These are phyloP conservation scores for Rostratula benghalensis DNA, from an alignment of 2,113 vertebrate genomes.

Conservation along the genomic window DNA sequence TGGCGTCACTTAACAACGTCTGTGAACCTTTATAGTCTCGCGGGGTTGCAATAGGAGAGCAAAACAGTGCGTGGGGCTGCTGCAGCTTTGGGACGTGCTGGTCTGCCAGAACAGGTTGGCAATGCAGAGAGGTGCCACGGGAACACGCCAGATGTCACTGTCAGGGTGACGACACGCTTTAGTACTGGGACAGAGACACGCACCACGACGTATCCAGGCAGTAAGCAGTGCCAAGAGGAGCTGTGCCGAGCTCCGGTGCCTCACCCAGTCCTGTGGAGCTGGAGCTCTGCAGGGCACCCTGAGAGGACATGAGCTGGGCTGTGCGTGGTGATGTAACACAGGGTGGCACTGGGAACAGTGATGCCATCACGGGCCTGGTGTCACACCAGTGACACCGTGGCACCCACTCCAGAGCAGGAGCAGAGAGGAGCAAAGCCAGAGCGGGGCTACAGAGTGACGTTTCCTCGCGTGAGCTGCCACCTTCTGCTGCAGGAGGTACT, in stretches of 20 bases:
- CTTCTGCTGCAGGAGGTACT: background rate
- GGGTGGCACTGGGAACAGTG: fast-evolving
- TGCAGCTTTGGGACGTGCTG: background rate
- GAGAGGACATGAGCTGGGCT: background rate
- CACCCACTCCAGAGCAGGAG: background rate
- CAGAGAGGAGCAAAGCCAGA: background rate
- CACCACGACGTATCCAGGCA: fast-evolving
- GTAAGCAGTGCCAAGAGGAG: no score
- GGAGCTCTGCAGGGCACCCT: fast-evolving
- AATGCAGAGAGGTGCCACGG: background rate
- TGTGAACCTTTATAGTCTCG: background rate
- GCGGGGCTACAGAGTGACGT: fast-evolving
- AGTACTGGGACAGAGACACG: background rate
- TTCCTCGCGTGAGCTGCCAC: background rate
- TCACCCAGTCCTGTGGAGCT: fast-evolving
- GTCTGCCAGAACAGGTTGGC: background rate
- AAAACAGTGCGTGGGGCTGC: background rate
- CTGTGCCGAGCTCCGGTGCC: fast-evolving
- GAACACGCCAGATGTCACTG: fast-evolving
- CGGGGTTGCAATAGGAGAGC: fast-evolving
- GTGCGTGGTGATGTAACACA: fast-evolving
- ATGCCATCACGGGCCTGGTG: background rate
- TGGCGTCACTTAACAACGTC: fast-evolving
- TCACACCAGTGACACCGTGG: no score
- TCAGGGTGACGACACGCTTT: fast-evolving